These are phyloP conservation scores for Luehdorfia chinensis DNA, from an alignment of 1,140 invertebrate genomes.

Conservation along the genomic window DNA sequence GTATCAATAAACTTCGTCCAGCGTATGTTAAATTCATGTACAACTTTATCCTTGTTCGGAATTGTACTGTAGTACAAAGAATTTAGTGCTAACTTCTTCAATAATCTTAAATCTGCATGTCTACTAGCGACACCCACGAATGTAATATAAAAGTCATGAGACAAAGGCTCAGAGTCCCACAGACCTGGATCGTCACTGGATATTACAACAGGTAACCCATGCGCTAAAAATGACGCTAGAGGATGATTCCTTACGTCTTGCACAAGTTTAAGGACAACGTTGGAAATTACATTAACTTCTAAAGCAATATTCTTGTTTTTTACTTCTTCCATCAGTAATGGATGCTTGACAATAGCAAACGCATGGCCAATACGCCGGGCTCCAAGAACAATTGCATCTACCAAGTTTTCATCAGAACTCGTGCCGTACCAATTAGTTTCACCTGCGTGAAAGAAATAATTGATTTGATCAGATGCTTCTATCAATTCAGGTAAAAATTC, in stretches of 20 bases:
- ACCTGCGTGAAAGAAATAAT: slow-evolving; percentile 89
- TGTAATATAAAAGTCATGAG: slow-evolving; percentile 89
- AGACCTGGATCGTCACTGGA: slow-evolving; percentile 87
- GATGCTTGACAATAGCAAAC: slow-evolving; percentile 86
- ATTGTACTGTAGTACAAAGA: slow-evolving; percentile 82
- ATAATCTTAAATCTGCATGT: slow-evolving; percentile 82
- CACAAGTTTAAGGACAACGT: slow-evolving; percentile 87
- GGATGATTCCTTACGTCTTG: slow-evolving; percentile 90
- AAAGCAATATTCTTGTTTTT: slow-evolving; percentile 83
- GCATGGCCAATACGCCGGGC: slow-evolving; percentile 83
- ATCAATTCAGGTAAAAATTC: slow-evolving; percentile 79
- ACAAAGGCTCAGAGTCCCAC: slow-evolving; percentile 85
- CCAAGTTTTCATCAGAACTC: slow-evolving; percentile 83
- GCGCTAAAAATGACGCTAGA: slow-evolving; percentile 81
- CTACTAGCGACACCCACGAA: slow-evolving; percentile 88
- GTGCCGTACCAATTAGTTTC: slow-evolving; percentile 88
- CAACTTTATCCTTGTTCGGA: slow-evolving; percentile 52
- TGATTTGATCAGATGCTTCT: slow-evolving; percentile 71
- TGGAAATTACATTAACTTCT: slow-evolving; percentile 90
- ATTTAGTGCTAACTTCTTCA: slow-evolving; percentile 89
- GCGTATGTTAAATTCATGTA: slow-evolving; percentile 56
- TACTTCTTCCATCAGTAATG: slow-evolving; percentile 79
- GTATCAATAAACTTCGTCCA: slow-evolving; percentile 59
- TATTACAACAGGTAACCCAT: slow-evolving; percentile 79
- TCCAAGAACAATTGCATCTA: slow-evolving; percentile 89